These are phyloP conservation scores for Psilopsiagon aurifrons DNA, from an alignment of 2,113 vertebrate species.

Conservation along the genomic window DNA sequence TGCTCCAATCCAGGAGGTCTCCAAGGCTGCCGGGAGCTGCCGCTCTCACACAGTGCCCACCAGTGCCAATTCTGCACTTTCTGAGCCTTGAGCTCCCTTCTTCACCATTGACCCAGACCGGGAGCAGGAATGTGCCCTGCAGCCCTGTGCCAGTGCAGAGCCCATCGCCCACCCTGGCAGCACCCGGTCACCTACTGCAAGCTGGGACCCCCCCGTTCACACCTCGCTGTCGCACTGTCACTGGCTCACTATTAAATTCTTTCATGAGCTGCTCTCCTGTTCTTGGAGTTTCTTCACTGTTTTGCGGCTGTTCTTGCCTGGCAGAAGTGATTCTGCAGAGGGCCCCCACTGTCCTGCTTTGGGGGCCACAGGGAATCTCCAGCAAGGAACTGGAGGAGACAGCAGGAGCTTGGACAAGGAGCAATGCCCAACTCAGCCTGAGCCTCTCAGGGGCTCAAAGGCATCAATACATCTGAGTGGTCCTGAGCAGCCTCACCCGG, in stretches of 20 bases:
- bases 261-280: not conserved
- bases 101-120: no score
- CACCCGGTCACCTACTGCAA: not conserved
- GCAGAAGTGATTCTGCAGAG: not conserved
- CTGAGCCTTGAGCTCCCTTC: not conserved
- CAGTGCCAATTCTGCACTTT: not conserved
- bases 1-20: not conserved
- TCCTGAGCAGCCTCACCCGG: not conserved
- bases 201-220: not conserved
- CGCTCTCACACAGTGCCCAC: rapidly evolving
- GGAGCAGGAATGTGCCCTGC: not conserved
- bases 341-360: not conserved
- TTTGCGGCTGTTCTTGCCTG: not conserved
- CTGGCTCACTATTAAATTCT: not conserved
- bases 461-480: rapidly evolving
- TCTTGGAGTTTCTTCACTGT: not conserved
- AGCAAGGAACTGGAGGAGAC: not conserved
- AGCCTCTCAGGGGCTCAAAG: not conserved
- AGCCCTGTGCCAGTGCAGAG: not conserved
- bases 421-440: not conserved
- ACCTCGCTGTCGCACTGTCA: not conserved
- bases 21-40: not conserved
- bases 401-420: not conserved
- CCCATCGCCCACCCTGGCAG: not conserved
- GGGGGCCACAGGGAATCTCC: not conserved